Conservation (phyloP, 1,140 invertebrate species). For the Tetragnatha versicolor region DNA sequence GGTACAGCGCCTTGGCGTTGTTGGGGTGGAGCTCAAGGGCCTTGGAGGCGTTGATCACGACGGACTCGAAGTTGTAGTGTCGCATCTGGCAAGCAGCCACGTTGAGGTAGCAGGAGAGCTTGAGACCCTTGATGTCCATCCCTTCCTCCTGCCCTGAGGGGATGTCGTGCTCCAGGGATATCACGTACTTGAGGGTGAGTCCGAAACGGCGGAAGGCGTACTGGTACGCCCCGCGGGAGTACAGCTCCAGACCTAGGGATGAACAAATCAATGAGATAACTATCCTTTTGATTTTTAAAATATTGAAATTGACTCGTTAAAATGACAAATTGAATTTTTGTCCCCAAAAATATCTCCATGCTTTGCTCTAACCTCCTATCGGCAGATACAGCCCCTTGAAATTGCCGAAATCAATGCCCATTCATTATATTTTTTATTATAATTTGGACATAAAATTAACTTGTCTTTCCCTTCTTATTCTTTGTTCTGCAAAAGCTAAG, state of each 20-base stretch:
- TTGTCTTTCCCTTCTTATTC: too few species aligned
- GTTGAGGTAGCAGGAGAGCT: slow-evolving; percentile 74
- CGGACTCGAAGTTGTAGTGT: slow-evolving; percentile 70
- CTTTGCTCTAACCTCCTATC: too few species aligned
- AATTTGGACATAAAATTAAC: too few species aligned
- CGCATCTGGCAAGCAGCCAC: slow-evolving; percentile 77
- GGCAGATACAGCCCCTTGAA: too few species aligned
- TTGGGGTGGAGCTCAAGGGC: slow-evolving; percentile 71
- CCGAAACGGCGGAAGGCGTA: slow-evolving; percentile 70
- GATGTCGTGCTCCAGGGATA: slow-evolving; percentile 63
- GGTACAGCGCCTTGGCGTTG: slow-evolving; percentile 80
- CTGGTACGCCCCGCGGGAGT: slow-evolving; percentile 61
- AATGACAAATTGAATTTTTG: too few species aligned
- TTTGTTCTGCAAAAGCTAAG: too few species aligned
- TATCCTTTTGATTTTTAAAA: too few species aligned
- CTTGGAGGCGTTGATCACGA: slow-evolving; percentile 72
- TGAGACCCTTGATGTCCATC: slow-evolving; percentile 65
- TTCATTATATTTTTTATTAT: too few species aligned
- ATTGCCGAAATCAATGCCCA: too few species aligned
- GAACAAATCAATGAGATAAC: too few species aligned
- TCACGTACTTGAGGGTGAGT: slow-evolving; percentile 72
- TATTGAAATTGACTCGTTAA: too few species aligned
- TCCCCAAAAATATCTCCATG: too few species aligned
- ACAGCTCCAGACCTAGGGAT: slow-evolving; percentile 66
- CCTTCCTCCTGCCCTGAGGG: slow-evolving; percentile 62